Base-by-base conservation (phyloP, 2,113 vertebrate species). In the Trematomus loennbergii region DNA sequence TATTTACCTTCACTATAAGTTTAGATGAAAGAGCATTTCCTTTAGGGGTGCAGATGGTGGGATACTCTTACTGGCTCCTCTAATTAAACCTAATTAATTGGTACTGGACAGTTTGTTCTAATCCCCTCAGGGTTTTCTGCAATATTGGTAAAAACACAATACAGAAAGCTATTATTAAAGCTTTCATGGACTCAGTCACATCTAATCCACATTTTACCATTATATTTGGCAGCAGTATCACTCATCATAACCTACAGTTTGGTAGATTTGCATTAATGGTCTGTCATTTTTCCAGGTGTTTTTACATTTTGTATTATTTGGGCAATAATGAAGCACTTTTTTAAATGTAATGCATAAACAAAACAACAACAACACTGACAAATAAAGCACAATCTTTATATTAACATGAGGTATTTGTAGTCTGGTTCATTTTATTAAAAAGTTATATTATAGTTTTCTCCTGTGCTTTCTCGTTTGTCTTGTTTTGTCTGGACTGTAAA, bases 21-120 rank as follows among this genome's bases (percentile, higher is more conserved):
- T 75, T 65, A 74, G 71, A 79, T 84, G 17, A 33, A 52, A 75
- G 64, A 79, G 53, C 55, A 43, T 73, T 57, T 73, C 75, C 85
- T 78, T 45, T 12, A 75, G 67, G 55, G 61, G 74, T 40, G 78
- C 93, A 94, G 91, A 93, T 92, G 91, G 86, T 83, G 59, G 72
- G 71, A 85, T 88, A 78, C 59, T 81, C 72, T 58, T 63, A 58
- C 48, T 83, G 72, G 75, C 71, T 82, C 77, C 78, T 67, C 72
- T 91, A 91, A 94, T 94, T 87, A 91, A 88, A 85, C 75, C 81
- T 78, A 82, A 93, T 92, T 90, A 93, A 87, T 91, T 91, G 72
- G 82, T 71, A 40, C 79, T 76, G 83, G 82, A 88, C 88, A 87
- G 88, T 88, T 79, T 90, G 86, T 64, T 87, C 63, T 45, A 49